Base-by-base conservation (phyloP, 2,888 invertebrate species). In the Bembecia ichneumoniformis region DNA sequence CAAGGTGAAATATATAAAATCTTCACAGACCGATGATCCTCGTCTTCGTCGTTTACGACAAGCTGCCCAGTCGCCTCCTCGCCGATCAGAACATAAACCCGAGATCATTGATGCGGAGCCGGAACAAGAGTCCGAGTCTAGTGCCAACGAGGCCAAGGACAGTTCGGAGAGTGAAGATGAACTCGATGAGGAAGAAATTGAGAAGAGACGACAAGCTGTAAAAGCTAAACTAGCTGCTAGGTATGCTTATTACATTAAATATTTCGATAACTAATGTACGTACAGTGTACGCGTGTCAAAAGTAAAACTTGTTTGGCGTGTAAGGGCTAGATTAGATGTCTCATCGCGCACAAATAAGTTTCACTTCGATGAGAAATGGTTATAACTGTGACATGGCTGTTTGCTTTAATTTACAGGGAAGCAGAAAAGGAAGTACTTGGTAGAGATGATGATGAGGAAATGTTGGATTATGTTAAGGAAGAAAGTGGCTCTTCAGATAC, bases 101-200 rank as follows among this genome's bases (percentile, higher is more conserved):
- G 86, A 86, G 59, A 77, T 87, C 36, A 84, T 87, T 52, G 78
- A 84, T 56, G 87, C 82, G 0, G 82, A 84, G 43, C 79, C 83
- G 0, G 82, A 77, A 20, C 73, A 66, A 3, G 86, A 78, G 62
- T 74, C 82, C 3, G 75, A 89, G 49, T 77, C 89, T 16, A 89
- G 88, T 58, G 81, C 63, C 5, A 77, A 77, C 5, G 82, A 81
- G 47, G 74, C 64, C 0, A 74, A 61, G 47, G 82, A 81, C 54
- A 86, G 81, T 55, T 89, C 89, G 0, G 94, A 93, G 63, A 93
- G 94, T 53, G 96, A 96, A 67, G 94, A 94, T 56, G 95, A 96
- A 58, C 78, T 96, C 1, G 95, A 95, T 57, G 96, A 96, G 56
- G 90, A 91, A 36, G 96, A 96, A 77, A 92, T 96, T 64, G 97